phyloP scores from a whole-genome alignment of 1,140 invertebrate species.

The Bactericera cockerelli region DNA sequence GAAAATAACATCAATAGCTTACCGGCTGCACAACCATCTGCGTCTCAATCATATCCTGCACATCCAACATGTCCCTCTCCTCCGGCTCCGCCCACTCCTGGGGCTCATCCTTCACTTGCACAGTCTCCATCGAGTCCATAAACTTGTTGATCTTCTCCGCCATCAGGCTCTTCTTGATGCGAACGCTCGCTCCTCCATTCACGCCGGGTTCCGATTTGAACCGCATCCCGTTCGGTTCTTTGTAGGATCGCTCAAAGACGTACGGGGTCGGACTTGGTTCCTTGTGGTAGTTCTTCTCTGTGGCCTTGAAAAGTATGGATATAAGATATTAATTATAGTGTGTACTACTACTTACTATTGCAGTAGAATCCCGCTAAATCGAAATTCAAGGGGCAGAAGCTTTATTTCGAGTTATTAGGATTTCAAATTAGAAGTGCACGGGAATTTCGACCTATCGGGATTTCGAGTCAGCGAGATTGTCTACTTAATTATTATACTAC shows the following conservation, averaged over 20 bases:
- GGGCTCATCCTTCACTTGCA: conserved; percentile 35
- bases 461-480: no score
- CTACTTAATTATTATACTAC: no score
- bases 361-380: no score
- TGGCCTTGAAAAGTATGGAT: no score
- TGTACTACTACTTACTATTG: no score
- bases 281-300: conserved; percentile 3
- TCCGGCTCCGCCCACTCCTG: conserved; percentile 34
- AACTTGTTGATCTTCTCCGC: conserved; percentile 14
- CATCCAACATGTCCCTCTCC: conserved; percentile 26
- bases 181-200: conserved; percentile 25
- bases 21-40: conserved; percentile 34
- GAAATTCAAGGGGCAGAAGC: no score
- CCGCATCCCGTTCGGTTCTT: conserved; percentile 10
- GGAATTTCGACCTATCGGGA: no score
- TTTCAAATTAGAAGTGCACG: no score
- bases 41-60: conserved; percentile 15
- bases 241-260: no score
- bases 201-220: conserved; percentile 27
- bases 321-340: no score
- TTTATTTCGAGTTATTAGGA: no score
- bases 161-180: conserved; percentile 27
- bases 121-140: conserved; percentile 10
- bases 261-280: no score
- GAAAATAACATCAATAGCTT: conserved; percentile 17